phyloP scores from a whole-genome alignment of 2,888 invertebrate genomes.

The Pachliopta kotzebuea region DNA sequence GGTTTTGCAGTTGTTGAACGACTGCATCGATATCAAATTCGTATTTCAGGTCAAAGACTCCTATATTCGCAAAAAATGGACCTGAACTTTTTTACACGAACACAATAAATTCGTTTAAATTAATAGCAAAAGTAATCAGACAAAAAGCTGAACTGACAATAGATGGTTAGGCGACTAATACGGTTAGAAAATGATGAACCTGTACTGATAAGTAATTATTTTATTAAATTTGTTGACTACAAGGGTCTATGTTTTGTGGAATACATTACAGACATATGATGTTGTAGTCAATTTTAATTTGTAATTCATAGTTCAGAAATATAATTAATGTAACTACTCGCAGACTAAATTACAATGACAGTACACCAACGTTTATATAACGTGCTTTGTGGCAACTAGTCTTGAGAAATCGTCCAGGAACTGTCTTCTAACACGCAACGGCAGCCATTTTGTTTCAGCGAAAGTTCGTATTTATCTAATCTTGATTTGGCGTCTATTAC shows the following conservation, averaged over 20 bases:
- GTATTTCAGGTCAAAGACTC: slow-evolving; percentile 17
- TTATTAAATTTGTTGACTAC: too few relatives aligned
- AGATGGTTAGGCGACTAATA: not conserved
- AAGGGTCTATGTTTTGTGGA: too few relatives aligned
- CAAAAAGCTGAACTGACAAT: not conserved
- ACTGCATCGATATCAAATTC: slow-evolving; percentile 16
- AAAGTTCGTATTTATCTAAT: slow-evolving; percentile 38
- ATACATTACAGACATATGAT: too few relatives aligned
- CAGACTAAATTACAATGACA: slow-evolving; percentile 4
- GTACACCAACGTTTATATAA: slow-evolving; percentile 26
- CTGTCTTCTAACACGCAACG: slow-evolving; percentile 45
- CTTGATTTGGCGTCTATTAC: slow-evolving; percentile 34
- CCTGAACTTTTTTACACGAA: slow-evolving; percentile 14
- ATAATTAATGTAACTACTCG: slow-evolving; percentile 3
- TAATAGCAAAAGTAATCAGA: not conserved
- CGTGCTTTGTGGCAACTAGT: slow-evolving; percentile 31
- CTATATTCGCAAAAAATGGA: slow-evolving; percentile 10
- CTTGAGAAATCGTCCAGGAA: slow-evolving; percentile 39
- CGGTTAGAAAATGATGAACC: too few relatives aligned
- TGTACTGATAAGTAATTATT: too few relatives aligned
- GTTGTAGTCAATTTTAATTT: too few relatives aligned
- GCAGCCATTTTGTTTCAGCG: slow-evolving; percentile 38
- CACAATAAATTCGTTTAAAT: not conserved
- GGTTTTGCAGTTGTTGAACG: slow-evolving; percentile 9
- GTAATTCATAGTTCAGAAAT: not conserved